Evolutionary conservation across 2,888 invertebrate genomes (phyloP).

Genomic region (Tethea ocularis): DNA sequence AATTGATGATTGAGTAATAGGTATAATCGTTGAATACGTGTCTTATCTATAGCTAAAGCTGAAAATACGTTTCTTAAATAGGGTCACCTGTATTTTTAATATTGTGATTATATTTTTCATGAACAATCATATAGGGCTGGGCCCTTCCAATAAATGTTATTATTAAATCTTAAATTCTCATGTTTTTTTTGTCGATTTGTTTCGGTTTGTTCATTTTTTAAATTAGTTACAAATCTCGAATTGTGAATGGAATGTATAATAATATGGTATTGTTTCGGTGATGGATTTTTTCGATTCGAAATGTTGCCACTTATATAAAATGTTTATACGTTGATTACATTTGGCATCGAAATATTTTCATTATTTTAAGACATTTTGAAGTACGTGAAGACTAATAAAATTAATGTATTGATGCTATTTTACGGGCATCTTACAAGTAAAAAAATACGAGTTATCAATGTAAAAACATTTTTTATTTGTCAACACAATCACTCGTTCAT

Average conservation of each 20-base stretch:
- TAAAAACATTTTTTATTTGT: background rate
- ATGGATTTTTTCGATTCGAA: background rate
- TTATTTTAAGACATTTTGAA: background rate
- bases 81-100: constrained; percentile 18
- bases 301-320: background rate
- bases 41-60: background rate
- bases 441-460: background rate
- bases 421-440: too few relatives aligned
- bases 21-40: background rate
- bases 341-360: background rate
- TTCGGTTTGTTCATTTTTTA: background rate
- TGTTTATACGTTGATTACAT: background rate
- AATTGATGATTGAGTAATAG: too few relatives aligned
- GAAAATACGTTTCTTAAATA: constrained; percentile 2
- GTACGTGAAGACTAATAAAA: too few relatives aligned
- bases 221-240: constrained; percentile 6
- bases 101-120: constrained; percentile 30
- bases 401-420: too few relatives aligned
- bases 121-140: constrained; percentile 38
- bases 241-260: background rate
- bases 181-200: background rate
- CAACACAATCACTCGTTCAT: background rate
- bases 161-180: constrained; percentile 20
- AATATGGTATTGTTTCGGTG: background rate
- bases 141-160: constrained; percentile 34